A percentile compares a stretch with the other conserved stretches of the same genome.
Evolutionary conservation across 2,888 invertebrate genomes (phyloP).

Genomic region (Aromia moschata): DNA sequence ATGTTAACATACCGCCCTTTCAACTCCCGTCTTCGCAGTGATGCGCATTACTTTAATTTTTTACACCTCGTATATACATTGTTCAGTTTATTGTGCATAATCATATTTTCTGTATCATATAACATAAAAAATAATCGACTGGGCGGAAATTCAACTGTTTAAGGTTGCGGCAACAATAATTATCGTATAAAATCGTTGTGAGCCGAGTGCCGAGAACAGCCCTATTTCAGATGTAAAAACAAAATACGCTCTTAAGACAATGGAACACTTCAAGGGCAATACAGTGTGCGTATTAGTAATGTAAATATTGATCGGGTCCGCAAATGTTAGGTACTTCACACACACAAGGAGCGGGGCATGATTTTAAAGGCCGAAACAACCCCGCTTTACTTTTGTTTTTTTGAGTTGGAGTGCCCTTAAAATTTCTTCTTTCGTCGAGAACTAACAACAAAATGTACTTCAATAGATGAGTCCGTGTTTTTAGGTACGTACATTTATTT

Average conservation of each 20-base stretch:
- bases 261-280: constrained; percentile 36
- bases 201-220: not conserved
- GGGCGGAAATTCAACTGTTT: too few relatives aligned
- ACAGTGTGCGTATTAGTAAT: constrained; percentile 41
- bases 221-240: constrained; percentile 27
- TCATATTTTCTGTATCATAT: not conserved
- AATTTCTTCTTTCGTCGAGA: constrained; percentile 31
- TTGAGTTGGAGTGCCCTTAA: constrained; percentile 33
- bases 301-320: constrained; percentile 59
- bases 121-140: too few relatives aligned
- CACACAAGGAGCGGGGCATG: constrained; percentile 36
- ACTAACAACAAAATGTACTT: constrained; percentile 25
- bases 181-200: not conserved
- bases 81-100: not conserved
- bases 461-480: constrained; percentile 1
- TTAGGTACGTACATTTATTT: constrained; percentile 7
- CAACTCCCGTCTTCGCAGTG: too few relatives aligned
- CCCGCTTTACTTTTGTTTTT: constrained; percentile 41
- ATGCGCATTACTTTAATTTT: too few relatives aligned
- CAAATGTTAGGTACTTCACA: constrained; percentile 39
- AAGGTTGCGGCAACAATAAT: too few relatives aligned
- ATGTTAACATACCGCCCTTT: too few relatives aligned
- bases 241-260: constrained; percentile 43
- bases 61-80: too few relatives aligned
- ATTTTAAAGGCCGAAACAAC: constrained; percentile 37